These are phyloP conservation scores for Spatula clypeata DNA, from an alignment of 2,797 vertebrate species.

Conservation along the genomic window DNA sequence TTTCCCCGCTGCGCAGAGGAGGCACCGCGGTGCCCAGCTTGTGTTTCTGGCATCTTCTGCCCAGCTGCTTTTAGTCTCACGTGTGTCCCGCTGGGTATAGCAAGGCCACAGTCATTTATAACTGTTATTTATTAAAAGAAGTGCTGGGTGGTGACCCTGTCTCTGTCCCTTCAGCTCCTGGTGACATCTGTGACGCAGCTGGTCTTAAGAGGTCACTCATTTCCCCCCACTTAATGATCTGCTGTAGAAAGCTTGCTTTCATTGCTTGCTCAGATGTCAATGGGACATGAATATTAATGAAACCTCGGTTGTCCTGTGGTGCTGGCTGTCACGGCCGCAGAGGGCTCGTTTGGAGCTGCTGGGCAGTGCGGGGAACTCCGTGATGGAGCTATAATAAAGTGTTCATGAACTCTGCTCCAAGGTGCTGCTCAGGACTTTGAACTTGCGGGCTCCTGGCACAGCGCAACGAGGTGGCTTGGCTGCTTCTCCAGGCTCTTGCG, in stretches of 20 bases:
- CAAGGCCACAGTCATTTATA: slow-evolving; percentile 6
- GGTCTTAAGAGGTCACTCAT: slow-evolving; percentile 67
- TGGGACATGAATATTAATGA: slow-evolving; percentile 82
- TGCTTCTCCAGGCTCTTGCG: not conserved
- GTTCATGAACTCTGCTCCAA: slow-evolving; percentile 23
- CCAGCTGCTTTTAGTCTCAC: not conserved
- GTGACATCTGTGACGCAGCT: slow-evolving; percentile 5
- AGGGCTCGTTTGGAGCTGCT: slow-evolving; percentile 65
- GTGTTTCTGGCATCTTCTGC: not conserved
- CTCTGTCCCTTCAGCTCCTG: not conserved
- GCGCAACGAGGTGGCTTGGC: not conserved
- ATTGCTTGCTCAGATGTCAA: slow-evolving; percentile 57
- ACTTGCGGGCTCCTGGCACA: not conserved
- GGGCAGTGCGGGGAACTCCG: slow-evolving; percentile 43
- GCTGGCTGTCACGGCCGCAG: slow-evolving; percentile 22
- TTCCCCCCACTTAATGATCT: slow-evolving; percentile 71
- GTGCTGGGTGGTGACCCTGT: not conserved
- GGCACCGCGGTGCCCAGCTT: rapidly evolving
- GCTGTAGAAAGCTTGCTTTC: slow-evolving; percentile 71
- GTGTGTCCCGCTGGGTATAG: not conserved
- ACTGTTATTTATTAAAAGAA: slow-evolving; percentile 29
- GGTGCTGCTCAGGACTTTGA: slow-evolving; percentile 8
- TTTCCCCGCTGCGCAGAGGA: rapidly evolving
- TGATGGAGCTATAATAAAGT: slow-evolving; percentile 66
- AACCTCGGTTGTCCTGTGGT: slow-evolving; percentile 49